Percentiles rank a stretch among this genome's conserved stretches.
Conservation (phyloP, 2,797 vertebrate genomes). For the Lacerta viridis region DNA sequence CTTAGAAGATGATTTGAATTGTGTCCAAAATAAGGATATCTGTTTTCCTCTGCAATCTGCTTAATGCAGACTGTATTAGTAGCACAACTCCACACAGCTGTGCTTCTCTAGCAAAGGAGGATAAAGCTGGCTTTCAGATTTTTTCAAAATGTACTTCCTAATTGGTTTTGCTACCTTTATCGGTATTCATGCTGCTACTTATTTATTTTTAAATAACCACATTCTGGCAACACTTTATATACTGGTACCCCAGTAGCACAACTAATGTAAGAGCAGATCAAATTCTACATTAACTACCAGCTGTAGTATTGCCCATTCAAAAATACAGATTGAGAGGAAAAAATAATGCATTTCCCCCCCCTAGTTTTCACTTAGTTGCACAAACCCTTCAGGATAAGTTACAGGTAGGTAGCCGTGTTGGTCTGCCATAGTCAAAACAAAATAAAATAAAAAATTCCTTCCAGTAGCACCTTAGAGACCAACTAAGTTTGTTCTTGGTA, state of each 20-base stretch:
- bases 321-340: background rate
- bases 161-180: constrained; percentile 70
- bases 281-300: constrained; percentile 31
- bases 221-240: constrained; percentile 57
- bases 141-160: constrained; percentile 56
- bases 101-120: constrained; percentile 61
- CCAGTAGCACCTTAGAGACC: too few relatives aligned
- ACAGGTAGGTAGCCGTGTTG: too few relatives aligned
- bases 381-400: background rate
- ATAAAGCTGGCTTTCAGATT: constrained; percentile 59
- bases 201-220: constrained; percentile 65
- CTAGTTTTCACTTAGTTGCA: constrained; percentile 8
- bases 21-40: constrained; percentile 65
- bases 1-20: constrained; percentile 69
- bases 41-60: constrained; percentile 69
- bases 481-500: too few relatives aligned
- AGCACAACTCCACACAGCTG: constrained; percentile 66
- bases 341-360: constrained; percentile 9
- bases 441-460: too few relatives aligned
- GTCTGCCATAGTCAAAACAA: too few relatives aligned
- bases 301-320: constrained; percentile 7
- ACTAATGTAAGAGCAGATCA: constrained; percentile 39
- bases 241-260: constrained; percentile 24
- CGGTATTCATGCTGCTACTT: constrained; percentile 65
- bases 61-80: constrained; percentile 64